These are phyloP conservation scores for Xestia ashworthii DNA, from an alignment of 2,888 invertebrate species.

Conservation along the genomic window DNA sequence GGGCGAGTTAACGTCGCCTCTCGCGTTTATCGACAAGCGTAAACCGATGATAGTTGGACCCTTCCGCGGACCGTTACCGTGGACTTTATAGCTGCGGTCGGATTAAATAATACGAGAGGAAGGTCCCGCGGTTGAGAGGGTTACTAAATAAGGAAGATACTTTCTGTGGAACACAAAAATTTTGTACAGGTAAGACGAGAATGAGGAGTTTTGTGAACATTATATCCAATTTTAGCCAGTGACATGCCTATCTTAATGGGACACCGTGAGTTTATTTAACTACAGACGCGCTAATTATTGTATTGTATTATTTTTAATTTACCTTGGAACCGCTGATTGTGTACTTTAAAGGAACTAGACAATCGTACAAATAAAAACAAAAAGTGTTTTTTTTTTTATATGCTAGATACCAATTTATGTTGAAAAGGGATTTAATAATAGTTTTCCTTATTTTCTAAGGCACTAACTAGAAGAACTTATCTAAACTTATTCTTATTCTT, in stretches of 20 bases:
- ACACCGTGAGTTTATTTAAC: neutral
- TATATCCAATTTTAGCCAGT: neutral
- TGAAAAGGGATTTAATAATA: neutral
- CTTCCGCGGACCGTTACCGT: conserved; percentile 67
- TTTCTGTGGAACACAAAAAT: neutral
- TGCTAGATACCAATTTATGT: neutral
- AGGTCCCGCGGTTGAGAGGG: conserved; percentile 13
- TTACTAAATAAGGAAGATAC: conserved; percentile 6
- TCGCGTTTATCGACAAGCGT: conserved; percentile 72
- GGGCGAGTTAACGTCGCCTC: conserved; percentile 60
- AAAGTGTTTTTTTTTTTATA: neutral
- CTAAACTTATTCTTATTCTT: too few relatives aligned
- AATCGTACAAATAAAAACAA: neutral
- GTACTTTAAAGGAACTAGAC: neutral
- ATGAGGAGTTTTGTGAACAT: neutral
- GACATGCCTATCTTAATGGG: neutral
- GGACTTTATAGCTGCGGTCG: conserved; percentile 58
- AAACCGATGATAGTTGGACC: conserved; percentile 74
- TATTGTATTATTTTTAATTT: neutral
- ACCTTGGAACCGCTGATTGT: neutral
- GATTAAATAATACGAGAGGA: conserved; percentile 60
- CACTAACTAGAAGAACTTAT: neutral
- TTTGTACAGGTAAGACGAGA: neutral
- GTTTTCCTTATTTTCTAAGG: neutral
- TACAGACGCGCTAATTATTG: neutral